Base-by-base conservation (phyloP, 2,113 vertebrate species). In the Xiphophorus hellerii region DNA sequence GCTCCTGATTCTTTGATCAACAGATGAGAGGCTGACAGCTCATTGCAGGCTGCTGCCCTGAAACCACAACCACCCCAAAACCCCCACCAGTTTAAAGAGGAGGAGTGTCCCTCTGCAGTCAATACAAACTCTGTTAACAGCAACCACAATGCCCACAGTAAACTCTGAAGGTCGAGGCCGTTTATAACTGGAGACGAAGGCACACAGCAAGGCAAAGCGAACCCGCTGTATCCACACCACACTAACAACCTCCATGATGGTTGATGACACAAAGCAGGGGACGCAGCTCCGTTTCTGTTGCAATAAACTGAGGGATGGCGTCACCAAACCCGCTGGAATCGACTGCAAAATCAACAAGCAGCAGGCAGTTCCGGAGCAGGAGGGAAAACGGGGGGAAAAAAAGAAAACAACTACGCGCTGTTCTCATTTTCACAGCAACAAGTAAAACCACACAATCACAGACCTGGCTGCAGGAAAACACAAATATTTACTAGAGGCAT, bases 331-430 rank as follows among this genome's bases (percentile, higher is more conserved):
- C 77, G 74, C 82, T 85, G 79, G 79, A 90, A 82, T 91, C 87
- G 84, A 82, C 76, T 74, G 77, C 82, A 84, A 84, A 87, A 84
- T 91, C 89, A 86, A 92, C 85, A 92, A 39, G 77, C 74, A 66
- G 78, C 42, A 72, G 85, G 76, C 76, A 76, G 82, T 89, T 89
- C 86, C 85, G 79, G 84, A 85, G 86, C n/a, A 2, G 8, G 74
- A 31, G 67, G 39, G 42, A 58, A 10, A 10, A 2, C 3, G 2
- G 62, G 25, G 20, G 27, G 31, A 31, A 60, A 28, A 65, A 51
- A 37, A 62, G 29, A 27, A 25, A 67, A 25, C 63, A 79, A 31
- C 42, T 78, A 78, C 74, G 83, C 35, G 44, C 62, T 33, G 27
- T 77, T 77, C 65, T 82, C 31, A 54, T 72, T 83, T 82, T 78